Base-by-base conservation (phyloP, 1,140 invertebrate species). In the Nylanderia fulva region DNA sequence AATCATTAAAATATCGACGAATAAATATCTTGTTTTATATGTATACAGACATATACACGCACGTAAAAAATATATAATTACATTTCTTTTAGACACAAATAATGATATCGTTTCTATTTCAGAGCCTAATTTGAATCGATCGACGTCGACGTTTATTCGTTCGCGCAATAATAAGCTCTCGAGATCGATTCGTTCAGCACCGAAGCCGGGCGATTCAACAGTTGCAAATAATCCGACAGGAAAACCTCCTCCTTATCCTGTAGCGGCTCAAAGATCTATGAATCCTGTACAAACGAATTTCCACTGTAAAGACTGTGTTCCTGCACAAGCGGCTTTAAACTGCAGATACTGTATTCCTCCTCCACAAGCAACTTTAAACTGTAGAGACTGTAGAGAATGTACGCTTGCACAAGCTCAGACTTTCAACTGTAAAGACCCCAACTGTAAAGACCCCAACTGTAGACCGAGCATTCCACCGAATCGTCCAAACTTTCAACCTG, bases 381-480 rank as follows among this genome's bases (percentile, higher is more conserved):
- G 63, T 13, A 68, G 71, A 85, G n/a, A n/a, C n/a, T n/a, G n/a
- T n/a, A n/a, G n/a, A n/a, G n/a, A n/a, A n/a, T n/a, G n/a, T n/a
- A n/a, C n/a, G n/a, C n/a, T n/a, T n/a, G n/a, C n/a, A n/a, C n/a
- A n/a, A n/a, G n/a, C n/a, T n/a, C n/a, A n/a, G n/a, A n/a, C n/a
- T n/a, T n/a, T n/a, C n/a, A n/a, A n/a, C n/a, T n/a, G n/a, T n/a
- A n/a, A n/a, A n/a, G n/a, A n/a, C n/a, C n/a, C n/a, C n/a, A n/a
- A n/a, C n/a, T n/a, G n/a, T n/a, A n/a, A n/a, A n/a, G n/a, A n/a
- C n/a, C n/a, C n/a, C n/a, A n/a, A n/a, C n/a, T n/a, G 63, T 13
- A 68, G 71, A 85, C 89, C 91, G 2, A 85, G 56, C 29, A 79
- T 90, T 69, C 91, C 92, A 48, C 69, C 86, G 1, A 92, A 91